Conservation (phyloP, 1,140 invertebrate species). For the Drosophila funebris region DNA sequence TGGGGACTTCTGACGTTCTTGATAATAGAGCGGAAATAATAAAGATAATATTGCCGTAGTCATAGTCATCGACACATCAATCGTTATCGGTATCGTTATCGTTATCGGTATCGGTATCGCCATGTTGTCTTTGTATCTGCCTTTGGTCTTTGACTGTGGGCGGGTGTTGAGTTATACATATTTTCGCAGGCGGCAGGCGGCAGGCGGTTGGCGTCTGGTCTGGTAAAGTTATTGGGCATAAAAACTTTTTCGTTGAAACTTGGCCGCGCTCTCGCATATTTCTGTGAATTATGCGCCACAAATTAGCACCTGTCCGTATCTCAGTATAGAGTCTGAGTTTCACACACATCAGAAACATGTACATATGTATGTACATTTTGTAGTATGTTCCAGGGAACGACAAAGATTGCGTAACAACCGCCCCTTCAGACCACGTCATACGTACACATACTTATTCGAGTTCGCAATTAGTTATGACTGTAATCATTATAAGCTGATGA, state of each 20-base stretch:
- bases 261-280: slow-evolving; percentile 65
- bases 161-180: slow-evolving; percentile 1
- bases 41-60: neutral
- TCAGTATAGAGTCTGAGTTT: slow-evolving; percentile 24
- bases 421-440: too few species aligned
- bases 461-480: slow-evolving; percentile 23
- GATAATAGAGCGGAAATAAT: slow-evolving; percentile 23
- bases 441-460: neutral
- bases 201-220: too few species aligned
- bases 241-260: slow-evolving; percentile 57
- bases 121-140: neutral
- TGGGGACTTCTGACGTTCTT: neutral
- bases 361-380: neutral
- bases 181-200: slow-evolving; percentile 23
- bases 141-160: neutral
- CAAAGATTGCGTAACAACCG: slow-evolving; percentile 42
- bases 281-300: slow-evolving; percentile 76
- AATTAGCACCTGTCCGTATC: slow-evolving; percentile 67
- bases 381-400: slow-evolving; percentile 19
- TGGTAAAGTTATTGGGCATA: slow-evolving; percentile 59
- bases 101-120: slow-evolving; percentile 24
- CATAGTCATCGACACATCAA: neutral
- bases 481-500: slow-evolving; percentile 14
- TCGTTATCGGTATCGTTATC: neutral
- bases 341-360: neutral